A percentile compares a stretch with the other conserved stretches of the same genome.
phyloP scores from a whole-genome alignment of 2,888 invertebrate species.

The Conchocele bisecta region DNA sequence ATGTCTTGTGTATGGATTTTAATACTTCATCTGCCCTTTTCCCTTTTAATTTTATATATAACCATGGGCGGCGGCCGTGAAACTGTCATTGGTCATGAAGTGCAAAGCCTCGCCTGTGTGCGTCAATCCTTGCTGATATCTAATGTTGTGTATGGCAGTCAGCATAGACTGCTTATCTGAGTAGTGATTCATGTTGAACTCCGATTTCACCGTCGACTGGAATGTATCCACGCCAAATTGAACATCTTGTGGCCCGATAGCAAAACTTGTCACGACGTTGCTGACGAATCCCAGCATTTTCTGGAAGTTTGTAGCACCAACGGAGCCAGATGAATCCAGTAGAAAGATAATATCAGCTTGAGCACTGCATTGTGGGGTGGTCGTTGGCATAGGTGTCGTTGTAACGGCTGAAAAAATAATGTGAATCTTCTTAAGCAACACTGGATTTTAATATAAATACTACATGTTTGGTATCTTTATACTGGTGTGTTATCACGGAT shows the following conservation, averaged over 20 bases:
- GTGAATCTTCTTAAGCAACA: no score
- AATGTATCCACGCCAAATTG: conserved; percentile 73
- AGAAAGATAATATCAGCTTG: conserved; percentile 74
- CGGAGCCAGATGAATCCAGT: conserved; percentile 73
- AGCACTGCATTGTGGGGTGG: conserved; percentile 60
- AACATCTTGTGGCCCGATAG: conserved; percentile 57
- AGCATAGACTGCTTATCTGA: conserved; percentile 45
- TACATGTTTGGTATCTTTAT: no score
- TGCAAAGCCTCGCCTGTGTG: conserved; percentile 69
- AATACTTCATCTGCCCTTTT: no score
- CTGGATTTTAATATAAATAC: no score
- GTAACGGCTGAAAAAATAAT: no score
- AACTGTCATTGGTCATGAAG: conserved; percentile 61
- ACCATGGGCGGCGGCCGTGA: conserved; percentile 62
- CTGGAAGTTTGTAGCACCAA: conserved; percentile 66
- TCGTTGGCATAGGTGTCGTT: neutral
- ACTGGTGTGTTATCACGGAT: no score
- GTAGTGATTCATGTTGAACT: conserved; percentile 68
- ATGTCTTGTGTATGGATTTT: no score
- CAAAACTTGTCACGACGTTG: conserved; percentile 64
- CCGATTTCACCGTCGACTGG: conserved; percentile 56
- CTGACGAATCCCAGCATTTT: conserved; percentile 70
- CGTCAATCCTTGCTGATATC: conserved; percentile 63
- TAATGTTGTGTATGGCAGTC: conserved; percentile 56
- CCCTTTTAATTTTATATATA: no score